Conservation (phyloP, 2,797 vertebrate genomes). For the Percopsis omiscomaycus region DNA sequence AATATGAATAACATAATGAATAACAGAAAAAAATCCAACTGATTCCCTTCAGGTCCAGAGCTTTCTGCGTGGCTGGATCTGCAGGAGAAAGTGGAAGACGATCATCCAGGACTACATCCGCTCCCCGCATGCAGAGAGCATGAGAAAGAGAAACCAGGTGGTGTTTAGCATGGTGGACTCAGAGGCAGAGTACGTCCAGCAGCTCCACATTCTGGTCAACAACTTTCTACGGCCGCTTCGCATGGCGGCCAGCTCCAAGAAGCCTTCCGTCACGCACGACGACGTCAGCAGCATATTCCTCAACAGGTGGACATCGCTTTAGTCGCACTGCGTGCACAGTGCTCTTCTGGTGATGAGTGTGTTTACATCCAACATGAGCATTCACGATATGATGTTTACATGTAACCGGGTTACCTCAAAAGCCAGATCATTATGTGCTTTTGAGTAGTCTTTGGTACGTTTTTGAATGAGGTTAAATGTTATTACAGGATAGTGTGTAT, state of each 20-base stretch:
- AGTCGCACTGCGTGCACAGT: neutral
- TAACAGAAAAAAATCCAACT: no score
- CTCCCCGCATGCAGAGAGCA: conserved; percentile 95
- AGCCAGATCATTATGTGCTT: no score
- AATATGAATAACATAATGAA: no score
- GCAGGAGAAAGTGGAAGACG: conserved; percentile 96
- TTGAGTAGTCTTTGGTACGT: no score
- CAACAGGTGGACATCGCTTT: conserved; percentile 81
- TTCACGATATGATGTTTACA: no score
- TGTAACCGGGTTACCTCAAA: no score
- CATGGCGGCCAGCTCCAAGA: conserved; percentile 98
- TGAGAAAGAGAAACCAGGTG: conserved; percentile 97
- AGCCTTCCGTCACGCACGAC: conserved; percentile 93
- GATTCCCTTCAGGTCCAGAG: conserved; percentile 87
- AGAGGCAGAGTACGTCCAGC: conserved; percentile 95
- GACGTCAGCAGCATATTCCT: conserved; percentile 99
- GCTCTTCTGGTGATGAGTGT: conserved; percentile 17
- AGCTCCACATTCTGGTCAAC: conserved; percentile 97
- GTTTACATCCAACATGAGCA: neutral
- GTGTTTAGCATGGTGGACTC: conserved; percentile 99
- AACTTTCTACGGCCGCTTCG: conserved; percentile 95
- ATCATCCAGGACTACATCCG: conserved; percentile 99
- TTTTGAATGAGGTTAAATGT: no score
- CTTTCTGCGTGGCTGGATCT: conserved; percentile 96
- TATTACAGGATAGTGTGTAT: no score